Conservation (phyloP, 2,888 invertebrate genomes). For the Microctonus aethiopoides region DNA sequence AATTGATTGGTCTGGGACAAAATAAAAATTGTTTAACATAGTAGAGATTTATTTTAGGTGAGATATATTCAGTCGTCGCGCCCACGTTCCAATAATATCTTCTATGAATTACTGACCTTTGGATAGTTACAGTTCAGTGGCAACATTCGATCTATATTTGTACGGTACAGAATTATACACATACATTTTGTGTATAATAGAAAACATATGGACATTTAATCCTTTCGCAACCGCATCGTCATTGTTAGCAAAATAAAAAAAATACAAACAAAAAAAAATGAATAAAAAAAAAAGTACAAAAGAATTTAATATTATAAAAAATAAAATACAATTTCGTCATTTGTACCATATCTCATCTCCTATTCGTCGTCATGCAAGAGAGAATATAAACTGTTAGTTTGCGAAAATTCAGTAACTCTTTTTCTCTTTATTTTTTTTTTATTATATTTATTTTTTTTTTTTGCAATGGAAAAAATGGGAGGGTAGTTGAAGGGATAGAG, state of each 20-base stretch:
- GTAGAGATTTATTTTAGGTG: not conserved
- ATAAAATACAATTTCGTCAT: not conserved
- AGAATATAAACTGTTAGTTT: slow-evolving; percentile 43
- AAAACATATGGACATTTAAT: not conserved
- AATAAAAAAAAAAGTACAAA: not conserved
- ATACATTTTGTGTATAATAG: not conserved
- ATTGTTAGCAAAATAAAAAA: not conserved
- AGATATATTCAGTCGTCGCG: not conserved
- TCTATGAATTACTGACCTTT: not conserved
- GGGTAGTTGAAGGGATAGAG: slow-evolving; percentile 7
- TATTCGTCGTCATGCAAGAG: not conserved
- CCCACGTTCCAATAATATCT: not conserved
- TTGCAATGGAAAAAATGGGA: not conserved
- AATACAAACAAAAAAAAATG: too few relatives aligned
- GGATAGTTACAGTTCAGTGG: slow-evolving; percentile 4
- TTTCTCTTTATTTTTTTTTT: slow-evolving; percentile 18
- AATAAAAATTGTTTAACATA: not conserved
- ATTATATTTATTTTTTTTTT: not conserved
- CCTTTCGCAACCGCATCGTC: not conserved
- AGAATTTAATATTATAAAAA: not conserved
- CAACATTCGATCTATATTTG: slow-evolving; percentile 7
- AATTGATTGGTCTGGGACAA: not conserved
- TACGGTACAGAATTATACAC: not conserved
- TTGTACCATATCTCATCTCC: not conserved
- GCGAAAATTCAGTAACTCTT: slow-evolving; percentile 42